Evolutionary conservation across 2,797 vertebrate species (phyloP).

Genomic region (Sciaenops ocellatus): DNA sequence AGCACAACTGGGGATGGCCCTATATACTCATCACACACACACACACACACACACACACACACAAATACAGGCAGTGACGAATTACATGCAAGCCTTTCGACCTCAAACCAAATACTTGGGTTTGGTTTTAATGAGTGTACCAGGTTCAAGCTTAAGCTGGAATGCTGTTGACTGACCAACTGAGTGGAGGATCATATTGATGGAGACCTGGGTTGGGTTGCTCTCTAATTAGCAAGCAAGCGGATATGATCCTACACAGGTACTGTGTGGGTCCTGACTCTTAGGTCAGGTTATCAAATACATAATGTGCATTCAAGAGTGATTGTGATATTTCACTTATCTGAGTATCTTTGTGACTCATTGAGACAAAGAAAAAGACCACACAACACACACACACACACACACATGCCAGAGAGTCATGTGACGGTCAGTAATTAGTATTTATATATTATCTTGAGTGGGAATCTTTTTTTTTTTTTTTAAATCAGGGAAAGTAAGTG

Average conservation of each 20-base stretch:
- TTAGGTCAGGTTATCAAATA: conserved; percentile 23
- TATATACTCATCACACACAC: conserved; percentile 39
- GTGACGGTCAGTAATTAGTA: not conserved
- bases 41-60: conserved; percentile 16
- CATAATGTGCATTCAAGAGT: not conserved
- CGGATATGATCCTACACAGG: conserved; percentile 46
- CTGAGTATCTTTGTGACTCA: conserved; percentile 21
- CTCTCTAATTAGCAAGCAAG: conserved; percentile 74
- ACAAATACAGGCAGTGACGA: conserved; percentile 47
- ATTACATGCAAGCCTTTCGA: conserved; percentile 49
- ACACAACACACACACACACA: not conserved
- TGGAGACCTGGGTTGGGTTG: conserved; percentile 70
- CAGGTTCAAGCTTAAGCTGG: conserved; percentile 70
- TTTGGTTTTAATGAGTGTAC: conserved; percentile 75
- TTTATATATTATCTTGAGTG: not conserved
- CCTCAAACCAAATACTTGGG: conserved; percentile 65
- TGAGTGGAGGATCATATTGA: conserved; percentile 66
- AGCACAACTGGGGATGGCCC: conserved; percentile 51
- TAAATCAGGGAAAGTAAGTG: too few species aligned
- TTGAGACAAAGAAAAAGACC: not conserved
- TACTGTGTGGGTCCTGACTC: conserved; percentile 30
- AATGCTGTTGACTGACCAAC: conserved; percentile 78
- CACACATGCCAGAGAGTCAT: not conserved
- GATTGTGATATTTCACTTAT: conserved; percentile 17
- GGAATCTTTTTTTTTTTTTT: not conserved